Percentiles rank a stretch among this genome's conserved stretches.
Conservation (phyloP, 1,140 invertebrate genomes). For the Macrostomum lignano region DNA sequence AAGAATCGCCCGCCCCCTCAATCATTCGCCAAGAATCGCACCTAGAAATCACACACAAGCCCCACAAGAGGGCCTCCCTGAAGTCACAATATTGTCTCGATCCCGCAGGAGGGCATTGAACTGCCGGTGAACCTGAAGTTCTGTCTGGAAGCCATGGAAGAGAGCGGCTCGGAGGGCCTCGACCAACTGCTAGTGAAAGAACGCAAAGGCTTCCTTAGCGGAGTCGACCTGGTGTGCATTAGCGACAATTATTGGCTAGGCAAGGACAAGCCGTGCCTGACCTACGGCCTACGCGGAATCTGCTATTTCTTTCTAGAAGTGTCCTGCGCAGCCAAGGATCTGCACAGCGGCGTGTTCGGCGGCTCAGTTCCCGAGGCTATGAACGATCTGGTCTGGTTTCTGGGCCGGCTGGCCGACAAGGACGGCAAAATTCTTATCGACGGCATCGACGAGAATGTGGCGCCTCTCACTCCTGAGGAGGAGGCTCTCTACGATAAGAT, state of each 20-base stretch:
- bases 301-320: conserved; percentile 71
- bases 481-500: too few relatives aligned
- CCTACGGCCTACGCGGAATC: conserved; percentile 67
- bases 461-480: conserved; percentile 38
- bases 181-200: too few relatives aligned
- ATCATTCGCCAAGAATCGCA: too few relatives aligned
- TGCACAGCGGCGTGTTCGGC: conserved; percentile 78
- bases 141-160: too few relatives aligned
- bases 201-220: conserved; percentile 19
- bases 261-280: conserved; percentile 74
- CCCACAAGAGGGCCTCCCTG: too few relatives aligned
- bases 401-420: conserved; percentile 16
- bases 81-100: too few relatives aligned
- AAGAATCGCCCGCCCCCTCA: too few relatives aligned
- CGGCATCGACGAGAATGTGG: conserved; percentile 19
- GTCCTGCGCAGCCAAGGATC: conserved; percentile 55
- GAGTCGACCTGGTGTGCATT: conserved; percentile 76
- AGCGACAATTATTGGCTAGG: conserved; percentile 97
- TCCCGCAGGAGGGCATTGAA: too few relatives aligned
- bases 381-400: conserved; percentile 17
- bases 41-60: too few relatives aligned
- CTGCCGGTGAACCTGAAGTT: too few relatives aligned
- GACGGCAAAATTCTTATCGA: conserved; percentile 20
- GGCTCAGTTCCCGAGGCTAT: conserved; percentile 37
- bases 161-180: too few relatives aligned